phyloP scores from a whole-genome alignment of 2,113 vertebrate genomes.

The Forbesichthys agassizii region DNA sequence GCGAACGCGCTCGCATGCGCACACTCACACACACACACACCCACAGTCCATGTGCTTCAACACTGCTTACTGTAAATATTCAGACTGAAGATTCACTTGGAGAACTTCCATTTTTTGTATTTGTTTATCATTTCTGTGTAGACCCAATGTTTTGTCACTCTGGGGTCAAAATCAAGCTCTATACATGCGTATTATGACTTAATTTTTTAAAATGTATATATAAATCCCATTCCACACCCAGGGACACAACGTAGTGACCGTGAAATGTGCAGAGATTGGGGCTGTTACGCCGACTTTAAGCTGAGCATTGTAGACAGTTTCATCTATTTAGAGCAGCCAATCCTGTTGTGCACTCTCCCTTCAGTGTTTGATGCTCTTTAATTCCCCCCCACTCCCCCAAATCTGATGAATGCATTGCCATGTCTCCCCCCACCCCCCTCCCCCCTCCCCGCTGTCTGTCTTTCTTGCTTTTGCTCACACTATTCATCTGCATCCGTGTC shows the following conservation, averaged over 20 bases:
- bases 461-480: slow-evolving; percentile 29
- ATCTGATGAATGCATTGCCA: neutral
- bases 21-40: too few relatives aligned
- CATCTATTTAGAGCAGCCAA: slow-evolving; percentile 69
- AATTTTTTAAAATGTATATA: neutral
- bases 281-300: slow-evolving; percentile 66
- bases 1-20: too few relatives aligned
- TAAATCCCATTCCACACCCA: too few relatives aligned
- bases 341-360: slow-evolving; percentile 60
- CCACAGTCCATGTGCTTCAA: too few relatives aligned
- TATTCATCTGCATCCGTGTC: slow-evolving; percentile 26
- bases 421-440: slow-evolving; percentile 11
- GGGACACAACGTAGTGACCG: slow-evolving; percentile 13
- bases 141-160: slow-evolving; percentile 22
- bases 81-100: too few relatives aligned
- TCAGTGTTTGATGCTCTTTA: slow-evolving; percentile 57
- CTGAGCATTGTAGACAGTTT: slow-evolving; percentile 68
- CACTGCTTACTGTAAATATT: too few relatives aligned
- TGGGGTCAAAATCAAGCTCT: neutral
- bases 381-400: neutral
- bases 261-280: slow-evolving; percentile 42
- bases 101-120: neutral
- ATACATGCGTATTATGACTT: neutral
- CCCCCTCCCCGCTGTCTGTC: slow-evolving; percentile 11
- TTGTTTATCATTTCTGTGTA: slow-evolving; percentile 31